Evolutionary conservation across 1,140 invertebrate genomes (phyloP), one percentile per base, ranked within the genome.

Genomic region (Psilanteris sp.): DNA sequence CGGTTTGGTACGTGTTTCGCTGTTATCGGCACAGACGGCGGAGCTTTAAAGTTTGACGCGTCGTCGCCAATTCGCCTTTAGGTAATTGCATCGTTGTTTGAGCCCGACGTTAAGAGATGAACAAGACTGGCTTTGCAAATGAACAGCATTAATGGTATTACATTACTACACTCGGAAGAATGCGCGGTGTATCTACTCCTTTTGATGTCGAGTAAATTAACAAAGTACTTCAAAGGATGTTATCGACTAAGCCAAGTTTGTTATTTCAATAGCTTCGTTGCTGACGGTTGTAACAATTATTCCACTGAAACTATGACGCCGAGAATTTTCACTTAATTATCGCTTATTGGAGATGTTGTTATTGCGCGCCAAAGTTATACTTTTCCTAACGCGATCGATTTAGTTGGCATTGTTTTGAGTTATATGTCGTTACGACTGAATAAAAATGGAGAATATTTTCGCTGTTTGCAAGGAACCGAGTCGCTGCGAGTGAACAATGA

Each of bases 111-210:
- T 39, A 52, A 50, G 46, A 67, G 13, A 59, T 62, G 46, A 29
- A 26, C n/a, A 46, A 54, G 39, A 72, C 48, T 10, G 39, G 16
- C 39, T 18, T 46, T 15, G 31, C 64, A 72, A 64, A 72, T 36
- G 57, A 64, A 43, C 50, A 20, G 39, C 59, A 46, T 57, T 62
- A 64, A 72, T 72, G 16, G 59, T 43, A 64, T 72, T 64, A 57
- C 54, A 50, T 57, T 57, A 43, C 50, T 22, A 16, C 24, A 15
- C 14, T 16, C 10, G 4, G 34, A 29, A 70, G 54, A 59, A 52
- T 61, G 31, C 22, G 26, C 27, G 46, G 39, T 39, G 39, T 39
- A 18, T 34, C 22, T 48, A 14, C 50, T 46, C 55, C 68, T 72
- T 62, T 55, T 22, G 15, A 50, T 71, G 55, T 39, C 24, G 37